A percentile compares a stretch with the other conserved stretches of the same genome.
phyloP scores from a whole-genome alignment of 2,113 vertebrate genomes.

The Sturnus vulgaris region DNA sequence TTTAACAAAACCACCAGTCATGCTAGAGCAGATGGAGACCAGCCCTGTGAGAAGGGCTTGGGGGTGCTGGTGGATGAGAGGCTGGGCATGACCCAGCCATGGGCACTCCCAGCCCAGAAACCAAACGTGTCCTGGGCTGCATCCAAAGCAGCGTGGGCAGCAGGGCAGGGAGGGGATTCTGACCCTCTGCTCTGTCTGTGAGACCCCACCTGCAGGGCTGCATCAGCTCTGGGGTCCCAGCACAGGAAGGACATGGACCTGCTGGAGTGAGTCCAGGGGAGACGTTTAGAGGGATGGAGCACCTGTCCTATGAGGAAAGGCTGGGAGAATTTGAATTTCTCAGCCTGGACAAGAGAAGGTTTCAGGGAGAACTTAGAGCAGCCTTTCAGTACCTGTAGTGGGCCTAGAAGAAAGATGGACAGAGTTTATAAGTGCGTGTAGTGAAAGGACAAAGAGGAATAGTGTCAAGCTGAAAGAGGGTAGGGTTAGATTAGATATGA shows the following conservation, averaged over 20 bases:
- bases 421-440: not conserved
- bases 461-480: not conserved
- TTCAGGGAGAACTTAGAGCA: not conserved
- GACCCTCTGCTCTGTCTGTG: not conserved
- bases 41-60: not conserved
- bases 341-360: not conserved
- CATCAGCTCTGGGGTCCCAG: not conserved
- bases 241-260: not conserved
- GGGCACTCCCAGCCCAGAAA: not conserved
- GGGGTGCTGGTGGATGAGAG: fast-evolving
- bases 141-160: not conserved
- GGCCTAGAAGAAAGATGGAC: not conserved
- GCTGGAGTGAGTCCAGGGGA: fast-evolving
- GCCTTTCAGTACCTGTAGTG: not conserved
- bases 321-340: not conserved
- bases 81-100: not conserved
- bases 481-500: not conserved
- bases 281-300: not conserved
- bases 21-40: not conserved
- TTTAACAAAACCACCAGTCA: not conserved
- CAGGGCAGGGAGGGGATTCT: not conserved
- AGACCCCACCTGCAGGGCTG: fast-evolving
- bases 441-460: not conserved
- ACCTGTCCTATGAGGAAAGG: not conserved
- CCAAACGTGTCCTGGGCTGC: not conserved